Evolutionary conservation across 2,113 vertebrate species (phyloP).

Genomic region (Pituophis catenifer): DNA sequence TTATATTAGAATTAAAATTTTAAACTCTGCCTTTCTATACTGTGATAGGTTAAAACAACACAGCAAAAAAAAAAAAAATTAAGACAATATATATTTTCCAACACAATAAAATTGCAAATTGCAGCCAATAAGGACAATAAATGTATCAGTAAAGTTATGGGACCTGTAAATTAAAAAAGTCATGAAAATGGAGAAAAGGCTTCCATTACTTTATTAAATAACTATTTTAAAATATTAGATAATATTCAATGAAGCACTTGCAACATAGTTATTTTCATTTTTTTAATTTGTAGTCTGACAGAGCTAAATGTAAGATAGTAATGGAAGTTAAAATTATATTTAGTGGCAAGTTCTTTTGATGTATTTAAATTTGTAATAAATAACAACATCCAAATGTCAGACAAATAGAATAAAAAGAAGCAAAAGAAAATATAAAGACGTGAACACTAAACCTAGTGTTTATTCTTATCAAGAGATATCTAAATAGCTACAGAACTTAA

Average conservation of each 20-base stretch:
- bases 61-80: not conserved
- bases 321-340: not conserved
- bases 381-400: not conserved
- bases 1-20: not conserved
- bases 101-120: not conserved
- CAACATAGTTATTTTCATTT: not conserved
- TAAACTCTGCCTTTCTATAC: not conserved
- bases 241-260: not conserved
- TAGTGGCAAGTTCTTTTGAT: not conserved
- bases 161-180: not conserved
- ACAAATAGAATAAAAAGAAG: not conserved
- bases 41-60: not conserved
- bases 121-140: not conserved
- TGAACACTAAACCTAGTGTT: not conserved
- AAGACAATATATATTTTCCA: not conserved
- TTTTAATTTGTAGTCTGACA: not conserved
- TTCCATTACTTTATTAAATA: not conserved
- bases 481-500: not conserved
- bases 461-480: not conserved
- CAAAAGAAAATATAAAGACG: not conserved
- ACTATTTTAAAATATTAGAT: slow-evolving; percentile 2
- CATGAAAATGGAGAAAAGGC: not conserved
- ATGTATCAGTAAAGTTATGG: not conserved
- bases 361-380: not conserved
- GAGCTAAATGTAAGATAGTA: not conserved